Base-by-base conservation (phyloP, 2,113 vertebrate species). In the Maccullochella peelii region DNA sequence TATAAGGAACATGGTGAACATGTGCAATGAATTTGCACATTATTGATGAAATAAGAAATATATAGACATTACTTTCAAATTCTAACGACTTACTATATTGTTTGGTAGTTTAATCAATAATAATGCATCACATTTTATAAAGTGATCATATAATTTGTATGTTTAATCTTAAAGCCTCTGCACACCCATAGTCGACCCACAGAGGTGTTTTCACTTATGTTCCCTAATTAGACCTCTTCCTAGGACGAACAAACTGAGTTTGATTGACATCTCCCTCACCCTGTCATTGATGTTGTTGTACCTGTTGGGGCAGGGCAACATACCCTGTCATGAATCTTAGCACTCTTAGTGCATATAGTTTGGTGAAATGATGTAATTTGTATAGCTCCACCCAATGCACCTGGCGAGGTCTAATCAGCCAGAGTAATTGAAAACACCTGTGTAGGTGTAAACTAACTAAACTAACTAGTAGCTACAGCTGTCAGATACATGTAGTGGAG, bases 381-480 rank as follows among this genome's bases (percentile, higher is more conserved):
- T 38, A 15, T 12, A 40, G 36, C 67, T 40, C 59, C 61, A 25
- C 25, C 79, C 59, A 67, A 21, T 27, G 27, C 52, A 82, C 63
- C 42, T 30, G 36, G 2, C 0, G 5, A 40, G 25, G 18, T 62
- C 23, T 70, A 61, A 77, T 79, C 20, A 63, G n/a, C 4, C 52
- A 5, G 7, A 69, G 20, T 72, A 30, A 70, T 73, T 69, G 11
- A 70, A 54, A 73, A 85, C 65, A 86, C 55, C 74, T 66, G 68
- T 63, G n/a, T 49, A 44, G 25, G 20, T 62, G 72, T 67, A 80
- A 65, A 62, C 15, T 25, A 25, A 8, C 38, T 67, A 80, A 65
- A 62, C 15, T 25, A 25, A 8, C 38, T 42, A 25, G 21, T 25
- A 11, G 40, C 66, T 33, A 27, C 36, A 74, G 36, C 55, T 70